These are phyloP conservation scores for Lasioglossum marginatum DNA, from an alignment of 2,888 invertebrate genomes.

Conservation along the genomic window DNA sequence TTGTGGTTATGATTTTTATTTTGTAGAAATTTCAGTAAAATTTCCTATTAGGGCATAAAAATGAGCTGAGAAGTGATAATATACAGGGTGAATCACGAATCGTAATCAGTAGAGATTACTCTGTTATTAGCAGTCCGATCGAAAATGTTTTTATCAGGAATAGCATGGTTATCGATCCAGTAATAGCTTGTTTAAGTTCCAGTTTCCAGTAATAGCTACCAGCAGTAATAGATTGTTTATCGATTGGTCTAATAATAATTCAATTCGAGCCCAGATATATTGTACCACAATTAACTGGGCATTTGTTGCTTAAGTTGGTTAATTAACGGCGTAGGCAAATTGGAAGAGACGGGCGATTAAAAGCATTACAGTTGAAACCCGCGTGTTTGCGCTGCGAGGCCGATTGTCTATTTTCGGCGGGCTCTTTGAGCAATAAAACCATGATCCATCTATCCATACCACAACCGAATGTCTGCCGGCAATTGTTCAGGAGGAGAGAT, in stretches of 20 bases:
- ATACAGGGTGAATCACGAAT: no score
- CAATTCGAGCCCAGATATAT: background rate
- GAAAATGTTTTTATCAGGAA: no score
- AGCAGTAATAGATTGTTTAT: background rate
- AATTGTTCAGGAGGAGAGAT: constrained; percentile 48
- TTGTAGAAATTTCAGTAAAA: background rate
- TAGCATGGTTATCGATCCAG: no score
- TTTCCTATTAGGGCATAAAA: no score
- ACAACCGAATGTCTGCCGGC: background rate
- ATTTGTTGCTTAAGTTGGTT: constrained; percentile 31
- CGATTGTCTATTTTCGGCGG: background rate
- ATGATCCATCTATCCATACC: constrained; percentile 19
- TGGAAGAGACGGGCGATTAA: background rate
- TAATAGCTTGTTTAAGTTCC: no score
- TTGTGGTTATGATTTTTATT: background rate
- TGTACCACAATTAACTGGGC: constrained; percentile 24
- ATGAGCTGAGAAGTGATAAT: background rate
- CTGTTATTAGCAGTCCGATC: no score
- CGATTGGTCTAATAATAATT: background rate
- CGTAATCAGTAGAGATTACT: no score
- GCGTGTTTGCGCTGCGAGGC: background rate
- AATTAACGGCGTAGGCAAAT: constrained; percentile 29
- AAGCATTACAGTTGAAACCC: constrained; percentile 4
- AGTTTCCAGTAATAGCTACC: no score
- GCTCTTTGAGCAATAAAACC: constrained; percentile 16